A percentile compares a stretch with the other conserved stretches of the same genome.
These are phyloP conservation scores for Amitus sp. DNA, from an alignment of 2,888 invertebrate genomes.

Conservation along the genomic window DNA sequence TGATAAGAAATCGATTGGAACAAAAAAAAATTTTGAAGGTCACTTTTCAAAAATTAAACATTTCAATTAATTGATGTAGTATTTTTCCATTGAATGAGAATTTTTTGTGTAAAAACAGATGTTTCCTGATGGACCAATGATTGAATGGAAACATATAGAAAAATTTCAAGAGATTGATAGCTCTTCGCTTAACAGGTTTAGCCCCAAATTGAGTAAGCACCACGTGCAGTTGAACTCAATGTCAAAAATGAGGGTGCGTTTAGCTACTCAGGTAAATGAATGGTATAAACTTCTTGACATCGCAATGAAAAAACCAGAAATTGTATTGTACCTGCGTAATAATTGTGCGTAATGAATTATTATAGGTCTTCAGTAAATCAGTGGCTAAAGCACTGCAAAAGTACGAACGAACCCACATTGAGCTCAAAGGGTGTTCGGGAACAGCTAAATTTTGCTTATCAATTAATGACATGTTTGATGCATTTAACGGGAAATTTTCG, in stretches of 20 bases:
- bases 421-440: conserved; percentile 18
- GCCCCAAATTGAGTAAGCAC: conserved; percentile 18
- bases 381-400: conserved; percentile 25
- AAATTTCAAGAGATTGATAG: background rate
- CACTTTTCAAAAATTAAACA: background rate
- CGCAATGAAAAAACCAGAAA: background rate
- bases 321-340: background rate
- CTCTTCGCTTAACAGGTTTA: background rate
- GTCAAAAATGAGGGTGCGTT: conserved; percentile 27
- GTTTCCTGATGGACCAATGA: background rate
- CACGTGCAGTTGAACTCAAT: conserved; percentile 16
- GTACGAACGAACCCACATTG: conserved; percentile 9
- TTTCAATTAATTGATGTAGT: background rate
- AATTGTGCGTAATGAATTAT: background rate
- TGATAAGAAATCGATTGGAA: conserved; percentile 37
- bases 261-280: conserved; percentile 26
- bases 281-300: background rate
- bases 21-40: conserved; percentile 1
- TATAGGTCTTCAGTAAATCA: conserved; percentile 34
- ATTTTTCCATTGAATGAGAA: background rate
- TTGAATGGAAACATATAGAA: background rate
- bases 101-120: background rate
- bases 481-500: conserved; percentile 20
- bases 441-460: conserved; percentile 34
- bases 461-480: conserved; percentile 38